A percentile compares a stretch with the other conserved stretches of the same genome.
Evolutionary conservation across 2,888 invertebrate genomes (phyloP).

Genomic region (Crossocerus cetratus): DNA sequence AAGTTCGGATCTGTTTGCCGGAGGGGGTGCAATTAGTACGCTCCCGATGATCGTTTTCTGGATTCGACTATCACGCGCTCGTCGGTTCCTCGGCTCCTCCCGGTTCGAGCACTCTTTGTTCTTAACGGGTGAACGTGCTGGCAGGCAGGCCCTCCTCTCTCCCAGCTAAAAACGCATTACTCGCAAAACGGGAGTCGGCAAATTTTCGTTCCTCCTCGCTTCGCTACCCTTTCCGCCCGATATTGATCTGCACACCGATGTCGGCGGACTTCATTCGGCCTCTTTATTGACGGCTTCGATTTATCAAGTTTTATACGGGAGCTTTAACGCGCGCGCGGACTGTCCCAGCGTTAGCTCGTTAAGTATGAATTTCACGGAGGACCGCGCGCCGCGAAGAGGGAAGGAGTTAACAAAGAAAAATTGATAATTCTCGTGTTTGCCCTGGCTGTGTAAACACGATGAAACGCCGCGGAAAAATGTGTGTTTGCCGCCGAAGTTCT

Average conservation of each 20-base stretch:
- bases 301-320: no score
- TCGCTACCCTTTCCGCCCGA: not conserved
- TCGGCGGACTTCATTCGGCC: not conserved
- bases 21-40: slow-evolving; percentile 7
- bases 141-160: not conserved
- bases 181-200: not conserved
- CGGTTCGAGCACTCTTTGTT: not conserved
- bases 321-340: no score
- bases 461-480: no score
- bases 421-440: not conserved
- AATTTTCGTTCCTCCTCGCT: no score
- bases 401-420: not conserved
- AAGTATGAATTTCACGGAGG: no score
- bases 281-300: no score
- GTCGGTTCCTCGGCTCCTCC: not conserved
- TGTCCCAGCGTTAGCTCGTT: no score
- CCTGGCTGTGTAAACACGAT: not conserved
- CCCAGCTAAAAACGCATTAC: not conserved
- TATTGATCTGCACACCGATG: not conserved
- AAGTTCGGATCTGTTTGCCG: not conserved
- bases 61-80: not conserved
- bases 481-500: no score
- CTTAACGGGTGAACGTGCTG: not conserved
- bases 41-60: slow-evolving; percentile 1
- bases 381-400: not conserved